phyloP scores from a whole-genome alignment of 1,140 invertebrate genomes.

The Maconellicoccus hirsutus region DNA sequence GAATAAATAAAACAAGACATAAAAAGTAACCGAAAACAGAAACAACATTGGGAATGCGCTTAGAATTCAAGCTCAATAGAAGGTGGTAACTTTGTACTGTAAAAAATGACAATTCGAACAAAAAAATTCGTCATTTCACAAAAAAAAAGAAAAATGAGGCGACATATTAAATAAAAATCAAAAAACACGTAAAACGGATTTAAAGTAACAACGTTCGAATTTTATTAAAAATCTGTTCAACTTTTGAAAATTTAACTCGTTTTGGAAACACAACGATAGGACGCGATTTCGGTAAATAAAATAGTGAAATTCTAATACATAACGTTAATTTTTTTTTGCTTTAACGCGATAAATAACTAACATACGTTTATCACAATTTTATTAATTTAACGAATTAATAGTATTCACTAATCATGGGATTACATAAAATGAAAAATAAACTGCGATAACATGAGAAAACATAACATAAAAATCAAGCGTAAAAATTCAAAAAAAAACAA shows the following conservation, averaged over 20 bases:
- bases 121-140: neutral
- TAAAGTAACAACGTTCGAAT: neutral
- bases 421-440: constrained; percentile 21
- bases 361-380: constrained; percentile 20
- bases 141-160: neutral
- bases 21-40: constrained; percentile 1
- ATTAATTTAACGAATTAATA: constrained; percentile 15
- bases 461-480: constrained; percentile 19
- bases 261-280: neutral
- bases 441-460: constrained; percentile 17
- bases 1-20: neutral
- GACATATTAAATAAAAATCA: too few species aligned
- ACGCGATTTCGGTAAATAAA: neutral
- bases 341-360: constrained; percentile 16
- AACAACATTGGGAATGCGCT: constrained; percentile 13
- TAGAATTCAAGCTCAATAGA: constrained; percentile 14
- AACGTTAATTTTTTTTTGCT: neutral
- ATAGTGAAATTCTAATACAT: constrained; percentile 11
- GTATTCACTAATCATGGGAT: constrained; percentile 16
- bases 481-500: constrained; percentile 6
- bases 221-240: neutral
- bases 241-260: neutral
- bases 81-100: constrained; percentile 14
- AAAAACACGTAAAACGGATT: neutral
- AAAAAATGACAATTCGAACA: neutral